Base-by-base conservation (phyloP, 2,797 vertebrate genomes). In the Halcyon leucocephala region DNA sequence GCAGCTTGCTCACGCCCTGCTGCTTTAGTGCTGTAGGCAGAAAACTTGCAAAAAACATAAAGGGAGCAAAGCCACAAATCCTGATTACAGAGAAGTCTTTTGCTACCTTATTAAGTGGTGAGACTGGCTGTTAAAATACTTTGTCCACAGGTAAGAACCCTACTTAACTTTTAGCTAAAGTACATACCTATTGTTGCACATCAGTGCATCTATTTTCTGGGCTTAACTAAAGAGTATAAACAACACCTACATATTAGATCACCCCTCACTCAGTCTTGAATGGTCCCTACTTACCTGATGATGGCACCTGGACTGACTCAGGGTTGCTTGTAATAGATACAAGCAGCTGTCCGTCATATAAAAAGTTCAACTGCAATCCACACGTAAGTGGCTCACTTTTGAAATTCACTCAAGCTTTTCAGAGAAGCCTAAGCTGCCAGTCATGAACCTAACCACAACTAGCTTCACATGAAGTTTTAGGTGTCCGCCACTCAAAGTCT, bases 151-250 rank as follows among this genome's bases (percentile, higher is more conserved):
- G 64, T 37, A 35, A 44, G 35, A 85, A 15, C 20, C 3, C 17
- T 61, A 18, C 16, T 44, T 42, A 54, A 54, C 17, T 77, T 31
- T n/a, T 24, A 70, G 10, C 13, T 66, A 25, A 55, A 52, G 14
- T 18, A 16, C 3, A 0, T 41, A 42, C 3, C 13, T 41, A 24
- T 3, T 14, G 7, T 31, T 22, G 26, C 16, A 8, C 37, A 28
- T 3, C 7, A 69, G 4, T 25, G 3, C 8, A 54, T 28, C 22
- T 9, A 6, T 69, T 87, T 57, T 58, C 57, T 29, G 18, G 12
- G 22, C 41, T 37, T 72, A 26, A 7, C 26, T 58, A 7, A 18
- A 21, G 7, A 58, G 25, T 74, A 44, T 16, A 82, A 87, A 57
- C 37, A 87, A 52, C 31, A 41, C 4, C 18, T 52, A 15, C 3